Base-by-base conservation (phyloP, 2,113 vertebrate species). In the Xenopus borealis region DNA sequence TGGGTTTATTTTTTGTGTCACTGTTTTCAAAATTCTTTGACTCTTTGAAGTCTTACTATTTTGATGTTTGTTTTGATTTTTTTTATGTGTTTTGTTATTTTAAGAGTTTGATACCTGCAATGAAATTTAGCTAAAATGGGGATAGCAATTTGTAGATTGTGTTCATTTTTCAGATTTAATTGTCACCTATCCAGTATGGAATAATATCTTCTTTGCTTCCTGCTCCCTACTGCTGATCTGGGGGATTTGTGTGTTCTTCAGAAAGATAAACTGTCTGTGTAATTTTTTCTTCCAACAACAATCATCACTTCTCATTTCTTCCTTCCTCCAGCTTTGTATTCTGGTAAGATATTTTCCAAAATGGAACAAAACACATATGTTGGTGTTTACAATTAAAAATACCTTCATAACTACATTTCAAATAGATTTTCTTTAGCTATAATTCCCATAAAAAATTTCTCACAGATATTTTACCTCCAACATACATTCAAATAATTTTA, bases 231-330 rank as follows among this genome's bases (percentile, higher is more conserved):
- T 65, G 17, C n/a, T 65, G 40, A 65, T 65, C 63, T 33, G 33
- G 63, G 30, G 63, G 63, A 65, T 65, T 61, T 65, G 40, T 65
- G 63, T 65, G 63, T 45, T 65, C 17, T 65, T 65, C 63, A 65
- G 14, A 45, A 44, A 46, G 63, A 45, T 65, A 33, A 65, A 19
- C 63, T 5, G 19, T 40, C 9, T n/a, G n/a, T 45, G n/a, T 18
- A 12, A 27, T 27, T 27, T 65, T 65, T 65, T n/a, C 16, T 44
- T 45, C 33, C n/a, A 45, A 33, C 17, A n/a, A 19, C 7, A 65
- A 18, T 65, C 33, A 45, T 40, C 17, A 46, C 17, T 65, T 46
- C 17, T 3, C 30, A 18, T 18, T 65, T 65, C 33, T 18, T 65
- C 10, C 9, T 18, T 18, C 58, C 23, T 16, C 53, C 5, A 61